Evolutionary conservation across 2,797 vertebrate species (phyloP), one percentile per base, ranked within the genome.

Genomic region (Mus minutoides): DNA sequence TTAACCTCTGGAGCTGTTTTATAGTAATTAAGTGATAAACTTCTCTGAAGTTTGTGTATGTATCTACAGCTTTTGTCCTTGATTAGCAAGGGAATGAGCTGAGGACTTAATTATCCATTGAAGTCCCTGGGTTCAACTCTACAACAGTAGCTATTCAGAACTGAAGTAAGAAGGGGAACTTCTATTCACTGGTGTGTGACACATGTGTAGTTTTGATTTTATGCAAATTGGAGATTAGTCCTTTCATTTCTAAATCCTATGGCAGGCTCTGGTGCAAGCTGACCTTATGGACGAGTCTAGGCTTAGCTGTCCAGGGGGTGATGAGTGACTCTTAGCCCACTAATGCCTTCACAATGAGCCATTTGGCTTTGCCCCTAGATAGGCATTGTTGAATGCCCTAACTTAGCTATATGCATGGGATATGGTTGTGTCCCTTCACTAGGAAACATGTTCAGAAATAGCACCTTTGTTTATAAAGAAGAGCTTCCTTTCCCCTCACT

Each of bases 11-110:
- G 90, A 89, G 52, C 92, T 88, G 46, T 97, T 96, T 96, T 73
- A 69, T 69, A 91, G 93, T 94, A 96, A 97, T 97, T 94, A 97
- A 96, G 62, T 89, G 95, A 91, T 96, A 86, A 95, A 96, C 22
- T 86, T 96, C 67, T 94, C 67, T 78, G 88, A 96, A 49, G 75
- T 83, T 93, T 37, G 52, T 77, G 43, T 85, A 43, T 62, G 31
- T 76, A 58, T 71, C 0, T 21, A 83, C 92, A 69, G 87, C 86
- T 95, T 95, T 91, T 90, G 90, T 71, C 34, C 77, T 69, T 98
- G 92, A 94, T 97, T 94, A 97, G 71, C 71, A 96, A 69, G 34
- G 58, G 79, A 94, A n/a, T 78, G 77, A 96, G 58, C 75, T 58
- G 56, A 95, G 76, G 91, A 79, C 90, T 86, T 96, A 96, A 96